phyloP scores from a whole-genome alignment of 2,113 vertebrate genomes.

The Stomatorhinus ivindoensis region DNA sequence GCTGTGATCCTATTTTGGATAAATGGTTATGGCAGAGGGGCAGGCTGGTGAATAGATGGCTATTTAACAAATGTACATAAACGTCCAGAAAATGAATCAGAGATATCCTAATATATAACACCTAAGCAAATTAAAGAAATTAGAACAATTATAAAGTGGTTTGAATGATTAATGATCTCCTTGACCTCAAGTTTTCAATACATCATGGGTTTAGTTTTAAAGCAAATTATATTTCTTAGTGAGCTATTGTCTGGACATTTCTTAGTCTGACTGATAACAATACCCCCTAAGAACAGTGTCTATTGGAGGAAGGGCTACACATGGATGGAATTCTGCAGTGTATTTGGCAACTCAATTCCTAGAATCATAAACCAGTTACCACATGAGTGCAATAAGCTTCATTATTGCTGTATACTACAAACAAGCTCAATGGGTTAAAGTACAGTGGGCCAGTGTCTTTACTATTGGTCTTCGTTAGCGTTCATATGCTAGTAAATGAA shows the following conservation, averaged over 20 bases:
- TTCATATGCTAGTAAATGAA: not conserved
- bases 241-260: not conserved
- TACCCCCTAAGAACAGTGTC: not conserved
- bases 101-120: not conserved
- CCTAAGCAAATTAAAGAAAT: not conserved
- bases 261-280: not conserved
- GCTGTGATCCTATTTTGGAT: not conserved
- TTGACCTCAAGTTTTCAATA: not conserved
- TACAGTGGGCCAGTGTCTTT: not conserved
- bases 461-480: not conserved
- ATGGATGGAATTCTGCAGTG: not conserved
- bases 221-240: not conserved
- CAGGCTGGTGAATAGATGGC: not conserved
- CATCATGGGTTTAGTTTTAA: not conserved
- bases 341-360: not conserved
- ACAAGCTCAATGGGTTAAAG: not conserved
- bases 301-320: not conserved
- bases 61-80: not conserved
- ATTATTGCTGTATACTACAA: not conserved
- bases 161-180: not conserved
- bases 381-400: not conserved
- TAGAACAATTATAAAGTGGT: not conserved
- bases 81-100: not conserved
- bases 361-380: not conserved
- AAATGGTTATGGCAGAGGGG: not conserved